Evolutionary conservation across 2,888 invertebrate species (phyloP).

Genomic region (Prostheceraeus crozeri): DNA sequence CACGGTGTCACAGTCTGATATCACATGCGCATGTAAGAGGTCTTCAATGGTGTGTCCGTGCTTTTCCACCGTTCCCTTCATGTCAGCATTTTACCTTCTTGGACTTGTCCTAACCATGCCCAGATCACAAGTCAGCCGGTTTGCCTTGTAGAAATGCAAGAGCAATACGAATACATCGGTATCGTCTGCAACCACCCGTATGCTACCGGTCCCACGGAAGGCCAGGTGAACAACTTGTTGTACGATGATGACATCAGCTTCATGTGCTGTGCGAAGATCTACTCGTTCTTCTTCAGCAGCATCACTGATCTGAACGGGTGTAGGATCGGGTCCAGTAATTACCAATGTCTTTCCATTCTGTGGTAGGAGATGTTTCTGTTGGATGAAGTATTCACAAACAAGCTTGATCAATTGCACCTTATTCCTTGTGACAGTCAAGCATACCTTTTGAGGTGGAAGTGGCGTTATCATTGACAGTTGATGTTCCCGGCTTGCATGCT

Average conservation of each 20-base stretch:
- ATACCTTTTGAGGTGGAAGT: slow-evolving; percentile 39
- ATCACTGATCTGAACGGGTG: neutral
- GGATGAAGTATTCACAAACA: slow-evolving; percentile 38
- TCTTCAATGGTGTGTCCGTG: slow-evolving; percentile 19
- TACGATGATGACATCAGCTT: slow-evolving; percentile 41
- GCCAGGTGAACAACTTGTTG: slow-evolving; percentile 35
- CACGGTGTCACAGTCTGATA: slow-evolving; percentile 22
- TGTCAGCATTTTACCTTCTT: slow-evolving; percentile 10
- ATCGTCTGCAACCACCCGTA: slow-evolving; percentile 2
- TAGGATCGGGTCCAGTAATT: slow-evolving; percentile 30
- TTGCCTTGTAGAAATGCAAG: slow-evolving; percentile 10
- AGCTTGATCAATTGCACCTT: slow-evolving; percentile 40
- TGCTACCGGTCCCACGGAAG: slow-evolving; percentile 1
- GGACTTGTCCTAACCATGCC: slow-evolving; percentile 3
- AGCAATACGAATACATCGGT: slow-evolving; percentile 12
- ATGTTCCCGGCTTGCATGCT: slow-evolving; percentile 31
- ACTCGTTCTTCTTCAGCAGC: slow-evolving; percentile 12
- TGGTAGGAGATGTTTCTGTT: slow-evolving; percentile 15
- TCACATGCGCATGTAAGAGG: slow-evolving; percentile 5
- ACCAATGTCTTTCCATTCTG: slow-evolving; percentile 28
- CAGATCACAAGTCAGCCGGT: slow-evolving; percentile 8
- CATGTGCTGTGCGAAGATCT: slow-evolving; percentile 40
- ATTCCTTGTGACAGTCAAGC: slow-evolving; percentile 40
- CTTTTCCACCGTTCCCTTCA: slow-evolving; percentile 15
- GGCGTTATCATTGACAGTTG: slow-evolving; percentile 33